Conservation (phyloP, 2,797 vertebrate genomes). For the Channallabes apus region DNA sequence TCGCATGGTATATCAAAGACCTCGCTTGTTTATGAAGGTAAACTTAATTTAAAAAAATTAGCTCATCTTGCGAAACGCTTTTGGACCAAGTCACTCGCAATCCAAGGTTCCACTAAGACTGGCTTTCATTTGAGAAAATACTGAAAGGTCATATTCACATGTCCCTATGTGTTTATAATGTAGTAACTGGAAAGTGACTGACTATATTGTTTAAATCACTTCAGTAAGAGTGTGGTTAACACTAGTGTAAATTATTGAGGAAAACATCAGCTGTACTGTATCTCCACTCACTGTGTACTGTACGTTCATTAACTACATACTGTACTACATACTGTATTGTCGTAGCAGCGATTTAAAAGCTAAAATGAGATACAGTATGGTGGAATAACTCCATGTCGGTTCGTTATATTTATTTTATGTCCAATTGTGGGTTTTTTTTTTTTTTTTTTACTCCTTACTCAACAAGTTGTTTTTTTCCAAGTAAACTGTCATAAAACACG, state of each 20-base stretch:
- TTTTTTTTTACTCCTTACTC: neutral
- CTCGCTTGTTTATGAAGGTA: no score
- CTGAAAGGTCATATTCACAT: neutral
- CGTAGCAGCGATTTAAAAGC: neutral
- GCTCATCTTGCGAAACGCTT: no score
- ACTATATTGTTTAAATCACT: slow-evolving; percentile 9
- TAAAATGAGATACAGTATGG: neutral
- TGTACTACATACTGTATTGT: neutral
- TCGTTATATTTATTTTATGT: neutral
- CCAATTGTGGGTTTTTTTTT: neutral
- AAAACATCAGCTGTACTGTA: no score
- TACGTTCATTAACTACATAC: neutral
- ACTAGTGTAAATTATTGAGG: slow-evolving; percentile 16
- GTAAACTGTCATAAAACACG: slow-evolving; percentile 4
- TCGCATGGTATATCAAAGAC: no score
- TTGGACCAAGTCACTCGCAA: no score
- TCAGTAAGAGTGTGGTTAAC: slow-evolving; percentile 2
- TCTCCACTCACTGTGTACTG: neutral
- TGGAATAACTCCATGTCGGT: neutral
- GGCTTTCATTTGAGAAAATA: neutral
- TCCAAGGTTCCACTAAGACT: neutral
- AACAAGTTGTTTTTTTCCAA: neutral
- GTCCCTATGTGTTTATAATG: neutral
- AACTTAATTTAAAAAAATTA: no score
- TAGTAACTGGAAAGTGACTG: slow-evolving; percentile 11